These are phyloP conservation scores for Elaphurus davidianus DNA, from an alignment of 2,113 vertebrate species.

Conservation along the genomic window DNA sequence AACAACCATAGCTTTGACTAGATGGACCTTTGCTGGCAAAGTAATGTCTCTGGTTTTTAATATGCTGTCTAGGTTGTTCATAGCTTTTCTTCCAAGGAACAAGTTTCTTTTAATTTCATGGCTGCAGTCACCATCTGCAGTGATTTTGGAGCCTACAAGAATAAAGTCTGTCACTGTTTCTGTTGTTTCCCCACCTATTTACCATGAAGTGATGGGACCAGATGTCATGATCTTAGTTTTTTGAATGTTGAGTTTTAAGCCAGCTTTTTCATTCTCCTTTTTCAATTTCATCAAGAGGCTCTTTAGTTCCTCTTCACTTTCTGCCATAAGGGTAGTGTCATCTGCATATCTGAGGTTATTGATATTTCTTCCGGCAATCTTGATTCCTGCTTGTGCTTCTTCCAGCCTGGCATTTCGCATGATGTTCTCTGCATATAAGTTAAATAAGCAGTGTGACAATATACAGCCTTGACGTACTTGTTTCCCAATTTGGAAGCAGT, in stretches of 20 bases:
- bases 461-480: not conserved
- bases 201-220: not conserved
- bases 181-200: not conserved
- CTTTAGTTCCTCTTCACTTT: not conserved
- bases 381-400: not conserved
- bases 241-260: not conserved
- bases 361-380: not conserved
- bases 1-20: not conserved
- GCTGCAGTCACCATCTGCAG: not conserved
- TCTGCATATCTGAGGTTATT: not conserved
- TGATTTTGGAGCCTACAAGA: not conserved
- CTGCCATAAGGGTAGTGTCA: not conserved
- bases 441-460: not conserved
- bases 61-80: not conserved
- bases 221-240: not conserved
- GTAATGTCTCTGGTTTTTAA: not conserved
- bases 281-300: not conserved
- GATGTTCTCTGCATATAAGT: not conserved
- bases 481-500: not conserved
- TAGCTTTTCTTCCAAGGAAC: not conserved
- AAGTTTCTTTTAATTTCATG: not conserved
- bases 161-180: not conserved
- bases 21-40: not conserved
- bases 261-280: not conserved
- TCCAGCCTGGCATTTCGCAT: not conserved